Percentiles rank a stretch among this genome's conserved stretches.
phyloP scores from a whole-genome alignment of 2,888 invertebrate genomes.

The Caenorhabditis sp. region DNA sequence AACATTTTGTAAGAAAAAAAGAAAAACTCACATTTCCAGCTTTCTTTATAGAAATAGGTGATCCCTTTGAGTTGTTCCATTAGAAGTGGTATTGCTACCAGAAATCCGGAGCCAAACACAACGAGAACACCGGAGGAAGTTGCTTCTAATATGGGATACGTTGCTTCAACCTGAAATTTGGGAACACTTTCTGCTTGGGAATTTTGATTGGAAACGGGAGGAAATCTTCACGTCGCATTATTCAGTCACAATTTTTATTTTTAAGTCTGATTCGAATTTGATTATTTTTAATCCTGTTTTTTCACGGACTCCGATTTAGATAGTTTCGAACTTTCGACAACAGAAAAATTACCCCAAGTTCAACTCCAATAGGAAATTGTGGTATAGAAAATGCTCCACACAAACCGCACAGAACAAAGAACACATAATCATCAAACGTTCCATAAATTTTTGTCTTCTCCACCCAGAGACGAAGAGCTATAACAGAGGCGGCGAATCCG shows the following conservation, averaged over 20 bases:
- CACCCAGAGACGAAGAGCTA: constrained; percentile 15
- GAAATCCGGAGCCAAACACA: constrained; percentile 51
- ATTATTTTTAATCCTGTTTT: no score
- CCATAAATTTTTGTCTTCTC: background rate
- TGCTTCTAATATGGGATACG: constrained; percentile 67
- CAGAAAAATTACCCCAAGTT: constrained; percentile 54
- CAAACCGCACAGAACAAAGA: constrained; percentile 26
- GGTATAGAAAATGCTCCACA: constrained; percentile 51
- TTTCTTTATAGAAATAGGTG: constrained; percentile 18
- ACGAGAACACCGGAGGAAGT: constrained; percentile 66
- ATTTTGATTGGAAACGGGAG: no score
- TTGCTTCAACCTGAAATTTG: constrained; percentile 47
- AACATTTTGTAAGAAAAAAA: background rate
- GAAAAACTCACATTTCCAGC: constrained; percentile 33
- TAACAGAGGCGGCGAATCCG: constrained; percentile 30
- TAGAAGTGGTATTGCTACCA: background rate
- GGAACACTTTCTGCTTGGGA: no score
- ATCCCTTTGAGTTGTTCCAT: constrained; percentile 15
- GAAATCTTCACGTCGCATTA: no score
- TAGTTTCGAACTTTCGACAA: no score
- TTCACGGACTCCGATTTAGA: no score
- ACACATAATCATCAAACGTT: constrained; percentile 8
- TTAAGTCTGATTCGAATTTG: no score
- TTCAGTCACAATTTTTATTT: no score
- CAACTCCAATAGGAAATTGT: constrained; percentile 49